Evolutionary conservation across 2,113 vertebrate genomes (phyloP), one percentile per base, ranked within the genome.

Genomic region (Percopsis transmontana): DNA sequence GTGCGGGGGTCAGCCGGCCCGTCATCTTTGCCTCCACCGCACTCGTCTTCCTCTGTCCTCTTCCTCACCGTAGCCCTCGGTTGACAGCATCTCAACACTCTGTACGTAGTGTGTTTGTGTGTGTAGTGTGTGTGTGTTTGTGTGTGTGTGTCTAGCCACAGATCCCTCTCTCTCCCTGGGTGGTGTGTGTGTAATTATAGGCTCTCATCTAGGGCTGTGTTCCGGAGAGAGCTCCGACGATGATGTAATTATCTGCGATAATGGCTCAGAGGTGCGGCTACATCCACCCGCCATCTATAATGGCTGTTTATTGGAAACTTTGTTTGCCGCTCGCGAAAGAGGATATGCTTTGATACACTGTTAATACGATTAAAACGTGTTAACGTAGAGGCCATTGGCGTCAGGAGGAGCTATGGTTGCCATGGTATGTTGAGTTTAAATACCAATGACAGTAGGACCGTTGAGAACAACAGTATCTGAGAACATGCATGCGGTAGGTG

Each of bases 231-330:
- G 62, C 63, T 76, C 53, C 57, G 64, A 68, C 83, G 85, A 68
- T 85, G 85, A 82, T 84, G 86, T 89, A 85, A 89, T 90, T 85
- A 89, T 88, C 84, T 65, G 20, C n/a, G 11, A 72, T 87, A 84
- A 90, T 78, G 76, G 64, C 85, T 83, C 63, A 38, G 66, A 58
- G 82, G 81, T 87, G 74, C 72, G 60, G 59, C 16, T 68, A 54
- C 67, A 68, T 50, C 21, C 58, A 14, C 39, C 20, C 16, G 13
- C 39, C 51, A 57, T 59, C 71, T 79, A 42, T 82, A 82, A 79
- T 83, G 87, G 67, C 69, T 75, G 72, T 88, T 87, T 79, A 85
- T 83, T 84, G 69, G 79, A 84, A 88, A 80, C 70, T 66, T 73
- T 33, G 27, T 33, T 33, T 33, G 58, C 66, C 44, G 65, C 23